A percentile compares a stretch with the other conserved stretches of the same genome.
Evolutionary conservation across 1,140 invertebrate species (phyloP).

Genomic region (Drosophila lacteicornis): DNA sequence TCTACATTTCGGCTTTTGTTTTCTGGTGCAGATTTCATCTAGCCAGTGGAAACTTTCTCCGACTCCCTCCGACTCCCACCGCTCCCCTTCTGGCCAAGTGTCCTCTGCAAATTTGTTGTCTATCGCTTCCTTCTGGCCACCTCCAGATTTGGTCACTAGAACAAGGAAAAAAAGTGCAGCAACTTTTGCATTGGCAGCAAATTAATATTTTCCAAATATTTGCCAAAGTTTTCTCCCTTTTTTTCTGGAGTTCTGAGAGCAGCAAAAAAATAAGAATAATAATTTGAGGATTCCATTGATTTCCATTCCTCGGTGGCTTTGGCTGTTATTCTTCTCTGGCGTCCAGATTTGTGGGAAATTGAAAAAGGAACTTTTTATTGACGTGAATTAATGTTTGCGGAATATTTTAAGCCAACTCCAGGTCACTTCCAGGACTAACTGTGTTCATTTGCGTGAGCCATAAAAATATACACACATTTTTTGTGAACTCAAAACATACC

Average conservation of each 20-base stretch:
- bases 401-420: conserved; percentile 10
- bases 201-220: conserved; percentile 54
- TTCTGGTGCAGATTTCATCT: conserved; percentile 82
- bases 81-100: conserved; percentile 28
- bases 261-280: conserved; percentile 9
- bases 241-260: neutral
- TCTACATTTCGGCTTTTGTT: conserved; percentile 81
- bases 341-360: conserved; percentile 26
- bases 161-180: conserved; percentile 24
- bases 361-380: conserved; percentile 35
- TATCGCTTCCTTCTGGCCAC: conserved; percentile 39
- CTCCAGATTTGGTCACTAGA: conserved; percentile 28
- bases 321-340: conserved; percentile 13
- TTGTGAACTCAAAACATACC: conserved; percentile 1
- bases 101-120: conserved; percentile 73
- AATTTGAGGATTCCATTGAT: conserved; percentile 40
- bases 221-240: conserved; percentile 26
- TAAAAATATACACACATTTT: conserved; percentile 22
- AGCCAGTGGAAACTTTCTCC: conserved; percentile 49
- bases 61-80: neutral
- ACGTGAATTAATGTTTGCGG: conserved; percentile 34
- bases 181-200: conserved; percentile 50
- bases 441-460: conserved; percentile 20
- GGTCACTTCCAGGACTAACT: conserved; percentile 16
- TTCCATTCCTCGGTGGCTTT: conserved; percentile 13